A percentile compares a stretch with the other conserved stretches of the same genome.
phyloP scores from a whole-genome alignment of 2,113 vertebrate genomes.

The Chionomys nivalis region DNA sequence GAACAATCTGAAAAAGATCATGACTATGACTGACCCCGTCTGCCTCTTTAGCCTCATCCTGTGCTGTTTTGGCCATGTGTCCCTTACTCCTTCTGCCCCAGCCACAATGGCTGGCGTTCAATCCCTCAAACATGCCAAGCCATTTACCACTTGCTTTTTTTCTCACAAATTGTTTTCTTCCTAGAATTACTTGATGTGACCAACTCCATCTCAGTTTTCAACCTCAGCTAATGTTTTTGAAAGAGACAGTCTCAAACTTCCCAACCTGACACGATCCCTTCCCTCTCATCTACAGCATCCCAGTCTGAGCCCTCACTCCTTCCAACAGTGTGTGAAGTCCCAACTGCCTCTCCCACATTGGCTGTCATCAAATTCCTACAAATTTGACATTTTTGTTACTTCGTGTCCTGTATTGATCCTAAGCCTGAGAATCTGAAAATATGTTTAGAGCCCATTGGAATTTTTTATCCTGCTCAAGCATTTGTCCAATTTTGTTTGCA shows the following conservation, averaged over 20 bases:
- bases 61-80: not conserved
- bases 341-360: not conserved
- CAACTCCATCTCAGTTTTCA: not conserved
- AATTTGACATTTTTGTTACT: conserved; percentile 6
- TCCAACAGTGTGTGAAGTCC: not conserved
- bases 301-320: not conserved
- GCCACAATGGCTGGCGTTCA: not conserved
- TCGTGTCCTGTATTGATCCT: not conserved
- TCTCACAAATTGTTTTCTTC: not conserved
- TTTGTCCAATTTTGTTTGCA: not conserved
- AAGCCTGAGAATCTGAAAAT: not conserved
- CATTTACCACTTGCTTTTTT: not conserved
- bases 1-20: not conserved
- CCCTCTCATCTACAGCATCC: not conserved
- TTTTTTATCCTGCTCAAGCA: not conserved
- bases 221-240: not conserved
- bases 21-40: not conserved
- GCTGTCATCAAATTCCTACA: not conserved
- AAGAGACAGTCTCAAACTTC: not conserved
- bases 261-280: not conserved
- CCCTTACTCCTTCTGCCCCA: not conserved
- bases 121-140: not conserved
- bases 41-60: too few species aligned
- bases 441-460: not conserved
- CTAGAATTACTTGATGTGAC: not conserved